phyloP scores from a whole-genome alignment of 37 sponge, comb jelly and placozoan genomes.

The Beroe forskalii region DNA sequence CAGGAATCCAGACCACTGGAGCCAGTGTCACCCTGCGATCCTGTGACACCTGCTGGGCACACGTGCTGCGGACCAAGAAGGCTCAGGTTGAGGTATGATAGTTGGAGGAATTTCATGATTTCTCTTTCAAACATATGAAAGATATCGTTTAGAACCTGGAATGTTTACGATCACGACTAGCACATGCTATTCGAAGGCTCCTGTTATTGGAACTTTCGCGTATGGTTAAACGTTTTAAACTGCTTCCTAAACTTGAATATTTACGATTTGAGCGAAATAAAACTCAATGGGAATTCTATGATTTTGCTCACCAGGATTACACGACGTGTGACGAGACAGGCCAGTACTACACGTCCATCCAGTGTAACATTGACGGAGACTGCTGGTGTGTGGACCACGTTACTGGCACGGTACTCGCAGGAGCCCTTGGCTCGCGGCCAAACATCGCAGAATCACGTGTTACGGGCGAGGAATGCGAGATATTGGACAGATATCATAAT shows the following conservation, averaged over 20 bases:
- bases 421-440: not conserved
- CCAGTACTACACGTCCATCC: constrained; percentile 4
- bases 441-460: too few species aligned
- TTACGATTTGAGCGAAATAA: too few species aligned
- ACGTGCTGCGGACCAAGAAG: not conserved
- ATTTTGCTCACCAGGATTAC: not conserved
- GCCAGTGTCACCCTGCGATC: not conserved
- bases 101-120: too few species aligned
- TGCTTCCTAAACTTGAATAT: too few species aligned
- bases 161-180: too few species aligned
- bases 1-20: not conserved
- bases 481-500: not conserved
- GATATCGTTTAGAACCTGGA: too few species aligned
- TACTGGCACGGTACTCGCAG: not conserved
- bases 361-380: not conserved
- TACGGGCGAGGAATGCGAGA: not conserved
- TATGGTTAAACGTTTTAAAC: too few species aligned
- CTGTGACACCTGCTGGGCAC: not conserved
- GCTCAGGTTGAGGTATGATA: not conserved
- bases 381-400: constrained; percentile 46
- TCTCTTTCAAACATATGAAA: too few species aligned
- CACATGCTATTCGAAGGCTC: too few species aligned
- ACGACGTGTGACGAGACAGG: constrained; percentile 2
- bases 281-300: too few species aligned
- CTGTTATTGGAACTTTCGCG: too few species aligned